These are phyloP conservation scores for Hydra vulgaris DNA, from an alignment of 30 jellyfish, hydroid and myxozoan species.

Conservation along the genomic window DNA sequence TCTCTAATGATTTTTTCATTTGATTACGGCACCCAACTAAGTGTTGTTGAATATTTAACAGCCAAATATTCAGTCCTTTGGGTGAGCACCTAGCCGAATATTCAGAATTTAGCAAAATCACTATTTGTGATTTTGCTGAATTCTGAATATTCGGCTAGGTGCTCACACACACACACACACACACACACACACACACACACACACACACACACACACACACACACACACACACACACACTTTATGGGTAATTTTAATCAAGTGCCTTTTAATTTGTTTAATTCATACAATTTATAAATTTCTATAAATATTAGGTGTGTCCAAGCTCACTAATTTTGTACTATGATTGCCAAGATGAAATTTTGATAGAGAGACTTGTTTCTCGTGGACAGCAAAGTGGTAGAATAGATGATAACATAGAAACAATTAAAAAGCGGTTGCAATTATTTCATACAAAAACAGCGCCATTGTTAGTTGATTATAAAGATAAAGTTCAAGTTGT, in stretches of 20 bases:
- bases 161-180: too few species aligned
- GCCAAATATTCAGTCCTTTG: too few species aligned
- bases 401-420: constrained; percentile 72
- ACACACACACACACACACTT: too few species aligned
- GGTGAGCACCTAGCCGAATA: too few species aligned
- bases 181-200: too few species aligned
- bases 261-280: neutral
- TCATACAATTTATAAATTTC: neutral
- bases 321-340: constrained; percentile 37
- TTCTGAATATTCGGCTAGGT: too few species aligned
- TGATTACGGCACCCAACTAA: too few species aligned
- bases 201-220: too few species aligned
- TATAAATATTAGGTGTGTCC: constrained; percentile 33
- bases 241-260: neutral
- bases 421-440: constrained; percentile 57
- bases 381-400: constrained; percentile 62
- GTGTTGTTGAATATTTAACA: too few species aligned
- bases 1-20: too few species aligned
- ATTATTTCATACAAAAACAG: constrained; percentile 53
- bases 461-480: constrained; percentile 49
- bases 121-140: too few species aligned
- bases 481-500: constrained; percentile 50
- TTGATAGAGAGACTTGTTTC: constrained; percentile 39
- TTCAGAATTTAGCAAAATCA: too few species aligned
- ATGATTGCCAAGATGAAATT: constrained; percentile 44